Base-by-base conservation (phyloP, 1,140 invertebrate genomes). In the Epicauta chinensis region DNA sequence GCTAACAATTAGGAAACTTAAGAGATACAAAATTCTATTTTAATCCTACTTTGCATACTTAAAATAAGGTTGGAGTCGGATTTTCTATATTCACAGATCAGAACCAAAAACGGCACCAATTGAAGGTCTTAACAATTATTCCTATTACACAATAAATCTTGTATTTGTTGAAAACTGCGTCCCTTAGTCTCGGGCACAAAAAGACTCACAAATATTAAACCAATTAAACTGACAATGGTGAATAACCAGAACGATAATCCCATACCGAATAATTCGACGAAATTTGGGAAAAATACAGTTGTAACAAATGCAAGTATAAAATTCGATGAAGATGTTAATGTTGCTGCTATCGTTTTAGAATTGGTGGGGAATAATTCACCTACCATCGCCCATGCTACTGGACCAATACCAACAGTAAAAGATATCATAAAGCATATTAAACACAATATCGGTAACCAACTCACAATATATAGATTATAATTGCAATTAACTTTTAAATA, bases 301-400 rank as follows among this genome's bases (percentile, higher is more conserved):
- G 92, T 77, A 12, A 92, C 48, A 67, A 93, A 94, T 1, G 81
- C 83, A 34, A 86, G 68, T 0, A 78, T 62, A 89, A 90, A 93
- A 62, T 86, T 91, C 42, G 82, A 75, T 31, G 79, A 79, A 0
- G 88, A 81, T 0, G 85, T 83, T 3, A 91, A 72, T 0, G 85
- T 79, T 1, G 84, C 82, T 1, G 87, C 89, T 1, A 80, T 70
- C 0, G 85, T 81, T 63, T 88, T 85, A 2, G 88, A 80, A 56
- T 83, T 81, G 0, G 81, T 73, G 0, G 90, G 81, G 58, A 91
- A 87, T 56, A 92, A 78, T 69, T 93, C 87, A 2, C 82, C 83
- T 76, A 90, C 83, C 17, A 93, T 77, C 1, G 87, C 79, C 87
- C 89, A 91, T 0, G 89, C 86, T 9, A 93, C 69, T 0, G 89